These are phyloP conservation scores for Oncorhynchus kisutch DNA, from an alignment of 2,113 vertebrate genomes.

Conservation along the genomic window DNA sequence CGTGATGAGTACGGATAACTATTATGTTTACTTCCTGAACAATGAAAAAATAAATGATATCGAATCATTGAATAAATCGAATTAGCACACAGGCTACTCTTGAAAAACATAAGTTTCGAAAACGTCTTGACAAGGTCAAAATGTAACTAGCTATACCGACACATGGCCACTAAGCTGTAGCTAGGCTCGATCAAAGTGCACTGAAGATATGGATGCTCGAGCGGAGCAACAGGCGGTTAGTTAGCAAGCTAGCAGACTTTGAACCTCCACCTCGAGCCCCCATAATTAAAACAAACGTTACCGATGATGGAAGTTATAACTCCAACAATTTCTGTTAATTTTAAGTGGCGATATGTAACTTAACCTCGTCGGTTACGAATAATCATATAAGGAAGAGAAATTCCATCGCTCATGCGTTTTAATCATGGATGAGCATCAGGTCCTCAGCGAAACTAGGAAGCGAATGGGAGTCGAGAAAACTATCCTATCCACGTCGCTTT, in stretches of 20 bases:
- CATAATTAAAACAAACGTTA: slow-evolving; percentile 6
- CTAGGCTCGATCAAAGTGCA: slow-evolving; percentile 74
- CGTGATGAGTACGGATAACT: neutral
- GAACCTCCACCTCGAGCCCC: slow-evolving; percentile 30
- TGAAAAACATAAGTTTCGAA: neutral
- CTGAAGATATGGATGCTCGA: slow-evolving; percentile 76
- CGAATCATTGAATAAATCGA: neutral
- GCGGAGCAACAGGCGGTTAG: slow-evolving; percentile 32
- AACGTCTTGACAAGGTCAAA: slow-evolving; percentile 56
- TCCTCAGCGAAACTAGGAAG: slow-evolving; percentile 81
- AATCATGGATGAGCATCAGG: slow-evolving; percentile 92
- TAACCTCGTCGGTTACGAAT: slow-evolving; percentile 72
- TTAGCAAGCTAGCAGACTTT: slow-evolving; percentile 53
- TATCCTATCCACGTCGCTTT: slow-evolving; percentile 57
- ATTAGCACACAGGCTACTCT: neutral
- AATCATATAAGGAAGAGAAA: slow-evolving; percentile 79
- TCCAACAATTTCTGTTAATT: neutral
- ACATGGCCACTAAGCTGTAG: slow-evolving; percentile 38
- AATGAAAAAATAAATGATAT: too few relatives aligned
- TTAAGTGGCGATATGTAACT: neutral
- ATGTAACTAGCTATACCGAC: slow-evolving; percentile 61
- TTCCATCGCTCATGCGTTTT: slow-evolving; percentile 88
- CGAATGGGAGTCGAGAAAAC: slow-evolving; percentile 61
- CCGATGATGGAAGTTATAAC: neutral
- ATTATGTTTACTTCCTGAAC: too few relatives aligned